phyloP scores from a whole-genome alignment of 1,140 invertebrate genomes.

The Cylas formicarius region DNA sequence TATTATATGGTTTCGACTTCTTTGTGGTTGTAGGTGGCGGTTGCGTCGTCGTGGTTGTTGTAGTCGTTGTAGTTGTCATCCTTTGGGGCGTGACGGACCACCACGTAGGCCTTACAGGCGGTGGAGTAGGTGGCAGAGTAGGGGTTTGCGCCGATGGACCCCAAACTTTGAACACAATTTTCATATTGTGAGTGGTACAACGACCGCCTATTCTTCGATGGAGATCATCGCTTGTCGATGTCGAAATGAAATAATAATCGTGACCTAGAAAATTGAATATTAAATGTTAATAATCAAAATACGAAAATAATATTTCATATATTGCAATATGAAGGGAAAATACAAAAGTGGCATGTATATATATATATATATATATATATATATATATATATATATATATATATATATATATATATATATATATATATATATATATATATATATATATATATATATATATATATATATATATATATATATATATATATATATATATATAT shows the following conservation, averaged over 20 bases:
- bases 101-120: conserved; percentile 16
- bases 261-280: conserved; percentile 67
- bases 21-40: conserved; percentile 34
- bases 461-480: too few relatives aligned
- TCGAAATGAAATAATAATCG: conserved; percentile 94
- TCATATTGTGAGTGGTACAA: conserved; percentile 90
- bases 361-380: too few relatives aligned
- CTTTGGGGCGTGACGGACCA: conserved; percentile 38
- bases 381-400: background rate
- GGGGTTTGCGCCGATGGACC: conserved; percentile 45
- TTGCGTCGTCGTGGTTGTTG: conserved; percentile 28
- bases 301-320: too few relatives aligned
- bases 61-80: conserved; percentile 37
- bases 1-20: conserved; percentile 58
- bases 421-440: too few relatives aligned
- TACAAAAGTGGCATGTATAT: too few relatives aligned
- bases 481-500: too few relatives aligned
- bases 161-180: conserved; percentile 85
- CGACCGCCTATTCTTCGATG: conserved; percentile 77
- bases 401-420: background rate
- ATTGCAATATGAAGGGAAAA: too few relatives aligned
- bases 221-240: conserved; percentile 84
- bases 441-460: too few relatives aligned
- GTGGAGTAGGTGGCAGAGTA: conserved; percentile 29
- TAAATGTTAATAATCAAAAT: too few relatives aligned